A percentile compares a stretch with the other conserved stretches of the same genome.
These are phyloP conservation scores for Columbina picui DNA, from an alignment of 2,113 vertebrate genomes.

Conservation along the genomic window DNA sequence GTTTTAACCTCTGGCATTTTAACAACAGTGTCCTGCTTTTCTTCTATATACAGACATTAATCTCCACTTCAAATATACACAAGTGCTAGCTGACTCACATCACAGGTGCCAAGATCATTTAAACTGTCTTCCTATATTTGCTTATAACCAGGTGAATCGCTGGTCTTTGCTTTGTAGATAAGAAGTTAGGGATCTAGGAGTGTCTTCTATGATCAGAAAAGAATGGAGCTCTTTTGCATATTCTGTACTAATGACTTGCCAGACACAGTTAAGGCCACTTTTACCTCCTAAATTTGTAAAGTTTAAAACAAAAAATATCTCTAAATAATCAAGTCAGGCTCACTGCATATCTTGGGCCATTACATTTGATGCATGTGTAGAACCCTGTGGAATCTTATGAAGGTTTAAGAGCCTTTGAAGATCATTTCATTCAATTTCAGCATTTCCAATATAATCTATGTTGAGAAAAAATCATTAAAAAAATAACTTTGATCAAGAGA, in stretches of 20 bases:
- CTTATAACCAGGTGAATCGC: not conserved
- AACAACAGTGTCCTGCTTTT: not conserved
- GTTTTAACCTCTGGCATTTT: not conserved
- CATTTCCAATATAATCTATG: not conserved
- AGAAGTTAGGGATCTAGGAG: not conserved
- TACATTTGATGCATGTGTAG: not conserved
- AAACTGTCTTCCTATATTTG: not conserved
- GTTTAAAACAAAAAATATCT: not conserved
- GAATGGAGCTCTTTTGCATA: not conserved
- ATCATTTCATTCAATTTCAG: not conserved
- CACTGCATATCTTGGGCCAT: not conserved
- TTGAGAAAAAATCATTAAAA: not conserved
- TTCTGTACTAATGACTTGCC: not conserved
- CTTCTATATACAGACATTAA: not conserved
- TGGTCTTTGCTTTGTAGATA: not conserved
- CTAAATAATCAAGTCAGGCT: not conserved
- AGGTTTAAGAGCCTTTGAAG: not conserved
- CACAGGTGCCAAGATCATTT: not conserved
- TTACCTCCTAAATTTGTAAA: not conserved
- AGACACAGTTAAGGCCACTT: not conserved
- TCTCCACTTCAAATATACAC: not conserved
- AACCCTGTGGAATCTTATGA: not conserved
- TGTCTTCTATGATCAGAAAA: not conserved
- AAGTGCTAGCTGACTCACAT: not conserved
- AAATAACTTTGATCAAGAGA: not conserved